phyloP scores from a whole-genome alignment of 1,140 invertebrate species.

The Apis mellifera region Amel_HAv3.1 CM009941.2:7144501-7145000 shows the following conservation, averaged over 20 bases:
- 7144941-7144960: slow-evolving; percentile 80
- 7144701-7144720: slow-evolving; percentile 75
- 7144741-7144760: slow-evolving; percentile 75
- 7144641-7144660: slow-evolving; percentile 36
- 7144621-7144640: slow-evolving; percentile 37
- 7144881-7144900: slow-evolving; percentile 81
- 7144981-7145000: slow-evolving; percentile 75
- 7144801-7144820: slow-evolving; percentile 72
- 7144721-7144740: slow-evolving; percentile 77
- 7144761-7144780: slow-evolving; percentile 73
- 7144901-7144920: slow-evolving; percentile 82
- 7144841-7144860: slow-evolving; percentile 70
- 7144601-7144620: slow-evolving; percentile 53
- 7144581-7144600: slow-evolving; percentile 36
- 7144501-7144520: slow-evolving; percentile 26
- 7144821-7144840: slow-evolving; percentile 69
- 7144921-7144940: slow-evolving; percentile 83
- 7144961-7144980: slow-evolving; percentile 81
- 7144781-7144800: slow-evolving; percentile 78
- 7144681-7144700: slow-evolving; percentile 78
- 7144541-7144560: slow-evolving; percentile 39
- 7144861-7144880: slow-evolving; percentile 78
- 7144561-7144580: slow-evolving; percentile 31
- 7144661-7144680: slow-evolving; percentile 74
- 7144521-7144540: slow-evolving; percentile 9